Percentiles rank a stretch among this genome's conserved stretches.
phyloP scores from a whole-genome alignment of 2,888 invertebrate species.

The Flexamia atlantica region DNA sequence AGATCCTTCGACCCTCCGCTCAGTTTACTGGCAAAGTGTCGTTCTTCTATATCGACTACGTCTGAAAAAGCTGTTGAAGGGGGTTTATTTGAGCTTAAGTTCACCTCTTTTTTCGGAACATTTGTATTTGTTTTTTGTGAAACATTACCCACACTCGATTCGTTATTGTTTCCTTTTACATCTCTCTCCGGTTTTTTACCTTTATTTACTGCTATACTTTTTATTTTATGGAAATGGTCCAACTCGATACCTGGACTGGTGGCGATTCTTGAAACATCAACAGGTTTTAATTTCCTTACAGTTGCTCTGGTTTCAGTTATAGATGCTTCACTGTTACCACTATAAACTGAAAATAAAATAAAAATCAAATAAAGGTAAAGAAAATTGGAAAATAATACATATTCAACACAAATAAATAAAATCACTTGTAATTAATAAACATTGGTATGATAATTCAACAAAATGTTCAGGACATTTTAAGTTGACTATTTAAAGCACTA shows the following conservation, averaged over 20 bases:
- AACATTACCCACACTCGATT: background rate
- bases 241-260: constrained; percentile 73
- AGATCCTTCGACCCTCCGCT: background rate
- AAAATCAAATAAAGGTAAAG: constrained; percentile 26
- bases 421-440: too few relatives aligned
- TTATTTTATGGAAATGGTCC: constrained; percentile 62
- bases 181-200: constrained; percentile 63
- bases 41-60: background rate
- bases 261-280: constrained; percentile 75
- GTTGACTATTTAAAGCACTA: too few relatives aligned
- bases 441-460: too few relatives aligned
- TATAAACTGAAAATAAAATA: constrained; percentile 73
- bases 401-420: too few relatives aligned
- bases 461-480: too few relatives aligned
- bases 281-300: constrained; percentile 82
- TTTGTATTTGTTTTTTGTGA: background rate
- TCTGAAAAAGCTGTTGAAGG: background rate
- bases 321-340: constrained; percentile 80
- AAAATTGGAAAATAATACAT: too few relatives aligned
- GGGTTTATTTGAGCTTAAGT: background rate
- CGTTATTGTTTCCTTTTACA: background rate
- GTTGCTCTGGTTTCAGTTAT: constrained; percentile 81
- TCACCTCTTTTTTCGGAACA: background rate
- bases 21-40: background rate
- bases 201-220: constrained; percentile 62